These are phyloP conservation scores for Lycocorax pyrrhopterus DNA, from an alignment of 2,113 vertebrate genomes.

Conservation along the genomic window DNA sequence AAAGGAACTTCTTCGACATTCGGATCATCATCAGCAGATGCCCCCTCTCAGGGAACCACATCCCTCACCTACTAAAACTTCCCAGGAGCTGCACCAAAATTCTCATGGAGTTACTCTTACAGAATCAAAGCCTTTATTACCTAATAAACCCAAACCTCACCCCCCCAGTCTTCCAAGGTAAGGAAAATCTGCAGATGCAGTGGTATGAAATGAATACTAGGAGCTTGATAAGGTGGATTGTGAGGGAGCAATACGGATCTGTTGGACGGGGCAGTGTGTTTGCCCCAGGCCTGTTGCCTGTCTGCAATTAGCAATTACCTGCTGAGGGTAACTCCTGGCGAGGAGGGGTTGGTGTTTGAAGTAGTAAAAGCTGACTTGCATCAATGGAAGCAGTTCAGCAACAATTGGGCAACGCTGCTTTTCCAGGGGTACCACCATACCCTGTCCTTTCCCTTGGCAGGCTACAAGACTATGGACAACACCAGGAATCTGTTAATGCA, in stretches of 20 bases:
- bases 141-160: slow-evolving; percentile 92
- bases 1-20: slow-evolving; percentile 89
- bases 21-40: slow-evolving; percentile 86
- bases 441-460: neutral
- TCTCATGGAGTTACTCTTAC: slow-evolving; percentile 84
- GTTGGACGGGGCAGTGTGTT: neutral
- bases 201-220: neutral
- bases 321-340: neutral
- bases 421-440: neutral
- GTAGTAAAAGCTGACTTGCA: neutral
- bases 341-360: neutral
- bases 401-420: neutral
- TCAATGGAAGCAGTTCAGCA: neutral
- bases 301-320: neutral
- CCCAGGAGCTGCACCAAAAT: slow-evolving; percentile 85
- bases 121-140: slow-evolving; percentile 87
- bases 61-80: slow-evolving; percentile 82
- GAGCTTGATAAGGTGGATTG: neutral
- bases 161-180: slow-evolving; percentile 97
- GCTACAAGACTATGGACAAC: neutral
- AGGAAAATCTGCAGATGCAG: slow-evolving; percentile 4
- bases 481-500: neutral
- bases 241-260: neutral
- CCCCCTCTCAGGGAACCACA: slow-evolving; percentile 97
- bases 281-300: neutral